Evolutionary conservation across 2,888 invertebrate genomes (phyloP), one percentile per base, ranked within the genome.

Genomic region (Philonicus albiceps): DNA sequence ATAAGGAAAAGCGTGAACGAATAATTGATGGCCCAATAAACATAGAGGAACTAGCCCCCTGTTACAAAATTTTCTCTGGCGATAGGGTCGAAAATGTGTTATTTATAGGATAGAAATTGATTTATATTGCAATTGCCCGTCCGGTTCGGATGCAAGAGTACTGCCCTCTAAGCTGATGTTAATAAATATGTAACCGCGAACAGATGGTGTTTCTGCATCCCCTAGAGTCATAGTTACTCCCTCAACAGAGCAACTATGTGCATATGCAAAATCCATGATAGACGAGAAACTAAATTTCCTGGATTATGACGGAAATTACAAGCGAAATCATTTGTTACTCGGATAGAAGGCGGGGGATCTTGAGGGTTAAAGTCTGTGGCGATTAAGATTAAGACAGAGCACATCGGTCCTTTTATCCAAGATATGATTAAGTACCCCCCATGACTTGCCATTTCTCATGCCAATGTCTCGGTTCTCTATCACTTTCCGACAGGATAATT

Each of bases 291-390:
- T 40, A 85, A 87, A 85, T 87, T 87, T 55, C 84, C 34, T 19
- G 80, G 40, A 87, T 85, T 85, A 85, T 78, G 74, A 85, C 78
- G 84, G 85, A 87, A 87, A 83, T 87, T 83, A 55, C 86, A 85
- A 86, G 87, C 74, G 43, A 81, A 86, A 40, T 80, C 86, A 87
- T 87, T 81, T 86, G 78, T 87, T 76, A 86, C 78, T 49, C 55
- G 72, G 31, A 43, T 3, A 16, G 83, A 73, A 84, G 34, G 72
- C 80, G n/a, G 76, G 76, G 64, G 27, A 75, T 1, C 37, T 3
- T n/a, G n/a, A n/a, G 37, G 37, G 37, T 37, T 37, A 37, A 37
- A 75, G 75, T 80, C 55, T 80, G 73, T 64, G 81, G 85, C 86
- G 55, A 72, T 80, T 80, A 76, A 73, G 87, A 87, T 86, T 86